phyloP scores from a whole-genome alignment of 2,113 vertebrate genomes.

The Lamprologus tigripictilis region DNA sequence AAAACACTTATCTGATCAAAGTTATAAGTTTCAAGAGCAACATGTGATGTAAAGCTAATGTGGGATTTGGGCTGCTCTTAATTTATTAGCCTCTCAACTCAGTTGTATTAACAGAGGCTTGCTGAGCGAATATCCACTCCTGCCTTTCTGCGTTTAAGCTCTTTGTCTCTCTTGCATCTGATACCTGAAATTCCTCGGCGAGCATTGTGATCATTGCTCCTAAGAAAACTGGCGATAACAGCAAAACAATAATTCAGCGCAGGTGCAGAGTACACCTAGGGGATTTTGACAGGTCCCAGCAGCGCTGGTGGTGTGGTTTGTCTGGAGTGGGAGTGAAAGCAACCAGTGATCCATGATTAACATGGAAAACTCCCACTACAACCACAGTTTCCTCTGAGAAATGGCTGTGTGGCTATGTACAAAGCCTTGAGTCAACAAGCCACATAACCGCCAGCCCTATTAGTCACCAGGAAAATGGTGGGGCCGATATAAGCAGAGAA shows the following conservation, averaged over 20 bases:
- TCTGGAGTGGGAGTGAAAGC: slow-evolving; percentile 59
- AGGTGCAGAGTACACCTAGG: slow-evolving; percentile 47
- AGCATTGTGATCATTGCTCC: background rate
- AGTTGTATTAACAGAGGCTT: background rate
- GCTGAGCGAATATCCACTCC: slow-evolving; percentile 25
- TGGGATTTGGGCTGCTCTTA: slow-evolving; percentile 13
- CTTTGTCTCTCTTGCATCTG: background rate
- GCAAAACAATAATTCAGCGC: slow-evolving; percentile 18
- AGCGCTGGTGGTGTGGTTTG: slow-evolving; percentile 43
- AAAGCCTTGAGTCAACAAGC: slow-evolving; percentile 64
- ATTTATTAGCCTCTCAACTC: slow-evolving; percentile 29
- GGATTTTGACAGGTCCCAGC: slow-evolving; percentile 43
- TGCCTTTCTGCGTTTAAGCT: background rate
- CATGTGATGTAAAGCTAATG: slow-evolving; percentile 22
- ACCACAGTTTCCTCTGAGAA: slow-evolving; percentile 71
- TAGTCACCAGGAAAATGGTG: slow-evolving; percentile 53
- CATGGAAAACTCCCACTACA: slow-evolving; percentile 62
- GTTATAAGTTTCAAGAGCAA: background rate
- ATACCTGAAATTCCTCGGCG: background rate
- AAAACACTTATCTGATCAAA: slow-evolving; percentile 17
- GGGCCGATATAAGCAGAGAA: slow-evolving; percentile 12
- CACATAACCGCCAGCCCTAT: slow-evolving; percentile 44
- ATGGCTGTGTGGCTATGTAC: slow-evolving; percentile 47
- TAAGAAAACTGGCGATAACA: background rate
- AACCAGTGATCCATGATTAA: slow-evolving; percentile 62